Evolutionary conservation across 2,888 invertebrate genomes (phyloP), one percentile per base, ranked within the genome.

Genomic region (Cristatella mucedo): DNA sequence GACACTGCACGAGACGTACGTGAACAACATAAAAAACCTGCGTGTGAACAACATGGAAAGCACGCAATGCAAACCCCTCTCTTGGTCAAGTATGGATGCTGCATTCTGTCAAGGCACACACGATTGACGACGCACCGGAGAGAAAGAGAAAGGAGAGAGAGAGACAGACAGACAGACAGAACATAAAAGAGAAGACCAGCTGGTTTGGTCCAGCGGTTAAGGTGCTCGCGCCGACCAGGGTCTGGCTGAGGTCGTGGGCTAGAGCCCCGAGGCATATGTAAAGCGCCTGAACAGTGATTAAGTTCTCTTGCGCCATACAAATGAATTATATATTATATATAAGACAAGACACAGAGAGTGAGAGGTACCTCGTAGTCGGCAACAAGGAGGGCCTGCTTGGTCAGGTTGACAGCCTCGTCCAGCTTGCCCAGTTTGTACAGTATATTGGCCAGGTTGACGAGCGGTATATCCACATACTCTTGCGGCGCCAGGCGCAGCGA

Each of bases 361-460:
- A 29, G 21, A 5, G 49, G 39, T 51, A 76, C 76, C 72, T 80
- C 79, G 45, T 74, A 71, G 40, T 74, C 65, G 57, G 74, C 76
- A 26, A 75, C 57, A 41, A 63, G 63, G 38, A 76, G 71, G 1
- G 80, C 78, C 47, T 77, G 73, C 43, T 72, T 72, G 4, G 75
- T 73, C 7, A 74, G 69, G 13, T 66, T 60, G 21, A 77, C 53
- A 0, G 79, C 75, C 47, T 78, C 77, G 33, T 78, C 76, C 37
- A 74, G 68, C 42, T 74, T 69, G 0, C 61, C 61, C 53, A 58
- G 55, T 31, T 52, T 75, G 45, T 78, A 69, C 24, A 76, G 70
- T 18, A 82, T 68, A 1, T 80, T 79, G 1, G 77, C 76, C 43
- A 80, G 61, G 6, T 80, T 78, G 4, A 76, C 71, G 11, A 80